Base-by-base conservation (phyloP, 1,140 invertebrate species). In the Drosophila paulistorum region DNA sequence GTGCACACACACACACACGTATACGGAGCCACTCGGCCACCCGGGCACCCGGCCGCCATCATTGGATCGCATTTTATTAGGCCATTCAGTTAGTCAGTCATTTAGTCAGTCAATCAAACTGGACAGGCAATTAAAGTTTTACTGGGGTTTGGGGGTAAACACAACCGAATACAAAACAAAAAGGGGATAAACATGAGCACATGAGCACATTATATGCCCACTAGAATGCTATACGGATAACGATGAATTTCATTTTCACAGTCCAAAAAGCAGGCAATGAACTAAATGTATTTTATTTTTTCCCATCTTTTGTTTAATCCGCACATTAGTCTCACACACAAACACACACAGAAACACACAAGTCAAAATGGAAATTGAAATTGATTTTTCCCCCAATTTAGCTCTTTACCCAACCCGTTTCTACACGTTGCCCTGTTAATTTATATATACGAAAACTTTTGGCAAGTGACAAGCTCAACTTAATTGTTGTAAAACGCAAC, bases 21-120 rank as follows among this genome's bases (percentile, higher is more conserved):
- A 62, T 35, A 33, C n/a, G 58, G 30, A 68, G 23, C 41, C 20
- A 65, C 45, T 57, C 61, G 62, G 11, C 61, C 54, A 65, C 57
- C 74, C 30, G 60, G 17, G 39, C 48, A 37, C 35, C 35, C 35
- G 35, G 35, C 35, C 35, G 35, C 35, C 35, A 37, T 37, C 35
- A 74, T 71, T 71, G 71, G 51, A 74, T 57, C 68, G 81, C 81
- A 86, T 86, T 86, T 86, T 86, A 86, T 86, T 86, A 87, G 82
- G 82, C 72, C 82, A 86, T 81, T 86, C 82, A 86, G 78, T 86
- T 76, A 87, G 82, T 79, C 83, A 86, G 82, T 87, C 82, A 87
- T 86, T 86, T 86, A 76, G 82, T 70, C 82, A 87, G 82, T 86
- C 82, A 86, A 86, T 86, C 82, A 86, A 86, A 79, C 79, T 45